Evolutionary conservation across 2,797 vertebrate genomes (phyloP).

Genomic region (Eutrigla gurnardus): DNA sequence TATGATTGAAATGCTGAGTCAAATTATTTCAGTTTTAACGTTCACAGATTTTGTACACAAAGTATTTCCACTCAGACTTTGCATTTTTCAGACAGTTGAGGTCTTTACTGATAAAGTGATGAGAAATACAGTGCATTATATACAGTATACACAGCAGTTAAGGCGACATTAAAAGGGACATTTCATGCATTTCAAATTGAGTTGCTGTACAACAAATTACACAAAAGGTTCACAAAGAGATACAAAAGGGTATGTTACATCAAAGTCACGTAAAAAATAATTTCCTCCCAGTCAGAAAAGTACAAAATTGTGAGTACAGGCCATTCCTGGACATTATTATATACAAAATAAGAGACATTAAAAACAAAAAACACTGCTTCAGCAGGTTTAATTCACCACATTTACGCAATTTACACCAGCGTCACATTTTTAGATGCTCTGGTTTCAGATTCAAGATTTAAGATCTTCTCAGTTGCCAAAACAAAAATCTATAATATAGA

Average conservation of each 20-base stretch:
- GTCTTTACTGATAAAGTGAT: constrained; percentile 85
- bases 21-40: neutral
- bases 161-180: constrained; percentile 68
- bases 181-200: constrained; percentile 64
- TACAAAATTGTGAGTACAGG: constrained; percentile 77
- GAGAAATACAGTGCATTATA: constrained; percentile 75
- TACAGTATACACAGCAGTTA: constrained; percentile 84
- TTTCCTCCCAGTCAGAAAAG: constrained; percentile 83
- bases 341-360: constrained; percentile 82
- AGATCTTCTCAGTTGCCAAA: constrained; percentile 84
- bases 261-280: constrained; percentile 77
- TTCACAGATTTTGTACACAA: neutral
- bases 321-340: constrained; percentile 71
- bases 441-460: constrained; percentile 57
- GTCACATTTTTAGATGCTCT: constrained; percentile 54
- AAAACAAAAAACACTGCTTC: constrained; percentile 70
- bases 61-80: neutral
- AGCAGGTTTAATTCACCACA: constrained; percentile 68
- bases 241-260: constrained; percentile 79
- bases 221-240: constrained; percentile 68
- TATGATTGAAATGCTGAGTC: neutral
- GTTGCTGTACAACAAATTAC: constrained; percentile 71
- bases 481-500: constrained; percentile 71
- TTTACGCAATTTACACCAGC: constrained; percentile 66
- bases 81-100: constrained; percentile 50